Evolutionary conservation across 2,888 invertebrate genomes (phyloP), one percentile per base, ranked within the genome.

Genomic region (Tenthredo livida): DNA sequence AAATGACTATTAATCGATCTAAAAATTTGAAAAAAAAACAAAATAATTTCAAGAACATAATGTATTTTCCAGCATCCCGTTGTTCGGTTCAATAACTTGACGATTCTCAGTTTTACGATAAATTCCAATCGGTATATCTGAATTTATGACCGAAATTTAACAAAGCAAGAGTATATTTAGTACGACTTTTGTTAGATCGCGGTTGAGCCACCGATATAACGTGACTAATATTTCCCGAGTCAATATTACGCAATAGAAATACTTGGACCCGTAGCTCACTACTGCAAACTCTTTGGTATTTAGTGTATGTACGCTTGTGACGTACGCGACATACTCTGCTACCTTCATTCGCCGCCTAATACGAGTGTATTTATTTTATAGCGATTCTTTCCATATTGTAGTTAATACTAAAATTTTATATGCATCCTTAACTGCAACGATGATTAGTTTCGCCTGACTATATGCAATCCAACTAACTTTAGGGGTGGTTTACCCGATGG

Each of bases 141-240:
- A 61, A 61, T 58, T 80, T 37, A 61, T 61, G 25, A 21, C 58
- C 80, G 40, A 61, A 80, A 80, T 80, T 3, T 80, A 80, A 61
- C 80, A 80, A 58, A 43, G 29, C 47, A 40, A 25, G 15, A 9
- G 10, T 47, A 47, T 70, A 25, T 43, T 67, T 25, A 67, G 67
- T 67, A 29, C 25, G 43, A 67, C 83, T 67, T 83, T 83, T 83
- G 83, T 83, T 70, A 83, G 47, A 65, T 83, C 47, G 43, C 83
- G 65, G 25, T 58, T 58, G 67, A 47, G 83, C 83, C 83, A 83
- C 83, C 67, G 83, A 83, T 83, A 67, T 65, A 83, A 83, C 67
- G 83, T 83, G 83, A 83, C 83, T 83, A 83, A 83, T 83, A 83
- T 83, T 83, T 83, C 47, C 67, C 70, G 47, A 83, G 83, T 67